Evolutionary conservation across 1,140 invertebrate species (phyloP), one percentile per base, ranked within the genome.

Genomic region (Lamellibrachia luymesi): DNA sequence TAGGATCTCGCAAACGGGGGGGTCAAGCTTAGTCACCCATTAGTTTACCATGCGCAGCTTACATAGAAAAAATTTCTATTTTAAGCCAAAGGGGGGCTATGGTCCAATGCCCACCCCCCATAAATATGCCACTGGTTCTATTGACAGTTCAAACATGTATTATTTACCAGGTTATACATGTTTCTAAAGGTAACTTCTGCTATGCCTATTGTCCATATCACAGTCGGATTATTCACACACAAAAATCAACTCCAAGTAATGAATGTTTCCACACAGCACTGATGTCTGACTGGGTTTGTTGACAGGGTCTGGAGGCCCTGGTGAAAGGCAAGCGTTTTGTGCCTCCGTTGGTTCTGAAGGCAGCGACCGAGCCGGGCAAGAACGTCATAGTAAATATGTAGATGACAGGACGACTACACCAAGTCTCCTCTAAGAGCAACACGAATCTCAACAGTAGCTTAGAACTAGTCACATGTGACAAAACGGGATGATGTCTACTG

Each of bases 281-380:
- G 64, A 80, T 22, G 64, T 80, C 2, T 10, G 25, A 10, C 64
- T 80, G 6, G 52, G 52, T 56, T 4, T 80, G 64, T 80, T 80
- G 38, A 22, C 91, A 92, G 92, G 92, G 92, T 56, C 25, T 92
- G 92, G 51, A 56, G 10, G 6, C 50, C 17, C 50, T 64, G 50
- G 92, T 92, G 27, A 50, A 56, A 13, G 92, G 92, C 52, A 92
- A 92, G 51, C 13, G 4, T 51, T 92, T 92, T 52, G 27, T 50
- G 8, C 10, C 92, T 13, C 92, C 92, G 10, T n/a, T 92, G 52
- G 92, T 92, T 64, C 50, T 92, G 27, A 92, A 92, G 51, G 92
- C 92, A 51, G 4, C 92, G 17, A 52, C 17, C 22, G 92, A 92
- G 27, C 27, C 50, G 2, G 92, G 92, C 50, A 51, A 92, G 92